These are phyloP conservation scores for Malacoctenus gilli DNA, from an alignment of 2,797 vertebrate species.

Conservation along the genomic window DNA sequence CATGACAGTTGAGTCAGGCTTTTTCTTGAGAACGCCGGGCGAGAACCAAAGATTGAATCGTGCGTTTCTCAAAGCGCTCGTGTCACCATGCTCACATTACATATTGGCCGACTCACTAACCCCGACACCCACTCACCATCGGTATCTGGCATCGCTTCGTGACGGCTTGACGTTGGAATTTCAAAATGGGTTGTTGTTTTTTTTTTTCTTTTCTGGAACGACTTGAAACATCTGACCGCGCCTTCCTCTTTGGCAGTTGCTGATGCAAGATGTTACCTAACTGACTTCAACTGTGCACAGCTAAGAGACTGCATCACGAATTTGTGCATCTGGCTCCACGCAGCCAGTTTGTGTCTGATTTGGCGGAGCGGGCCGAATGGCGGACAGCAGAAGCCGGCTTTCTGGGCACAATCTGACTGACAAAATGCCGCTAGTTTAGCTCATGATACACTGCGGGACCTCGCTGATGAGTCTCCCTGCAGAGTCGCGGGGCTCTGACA, in stretches of 20 bases:
- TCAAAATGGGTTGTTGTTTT: no score
- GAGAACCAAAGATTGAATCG: conserved; percentile 55
- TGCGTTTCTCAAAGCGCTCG: conserved; percentile 52
- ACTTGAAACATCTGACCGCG: no score
- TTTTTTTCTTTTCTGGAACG: no score
- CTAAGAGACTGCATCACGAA: not conserved
- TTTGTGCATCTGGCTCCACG: conserved; percentile 34
- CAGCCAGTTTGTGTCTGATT: conserved; percentile 26
- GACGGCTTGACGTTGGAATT: conserved; percentile 28
- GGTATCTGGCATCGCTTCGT: conserved; percentile 30
- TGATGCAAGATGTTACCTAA: conserved; percentile 22
- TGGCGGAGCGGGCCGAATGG: conserved; percentile 16
- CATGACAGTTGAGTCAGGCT: conserved; percentile 64
- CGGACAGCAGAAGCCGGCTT: conserved; percentile 31
- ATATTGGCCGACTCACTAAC: conserved; percentile 39
- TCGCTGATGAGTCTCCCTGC: conserved; percentile 39
- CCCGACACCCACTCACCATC: conserved; percentile 39
- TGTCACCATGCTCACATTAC: conserved; percentile 54
- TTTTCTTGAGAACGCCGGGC: conserved; percentile 42
- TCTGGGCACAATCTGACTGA: conserved; percentile 48
- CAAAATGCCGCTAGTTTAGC: conserved; percentile 38
- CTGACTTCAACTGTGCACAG: not conserved
- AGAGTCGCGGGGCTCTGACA: conserved; percentile 20
- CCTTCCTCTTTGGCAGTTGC: conserved; percentile 14
- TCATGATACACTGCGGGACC: conserved; percentile 42